Conservation (phyloP, 2,888 invertebrate genomes). For the Priocnemis perturbator region DNA sequence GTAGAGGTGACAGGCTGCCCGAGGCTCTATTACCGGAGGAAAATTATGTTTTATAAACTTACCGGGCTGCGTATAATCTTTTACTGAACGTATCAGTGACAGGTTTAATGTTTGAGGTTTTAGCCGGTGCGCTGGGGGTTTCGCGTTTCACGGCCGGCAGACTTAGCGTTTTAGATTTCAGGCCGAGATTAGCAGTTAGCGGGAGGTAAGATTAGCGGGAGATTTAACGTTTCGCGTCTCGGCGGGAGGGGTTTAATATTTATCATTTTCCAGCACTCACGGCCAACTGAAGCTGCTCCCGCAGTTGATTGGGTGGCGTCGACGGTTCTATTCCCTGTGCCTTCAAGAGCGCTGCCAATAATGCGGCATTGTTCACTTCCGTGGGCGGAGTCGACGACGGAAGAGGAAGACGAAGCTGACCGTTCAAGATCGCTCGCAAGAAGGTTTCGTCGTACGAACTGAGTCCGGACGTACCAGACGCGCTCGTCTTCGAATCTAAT, state of each 20-base stretch:
- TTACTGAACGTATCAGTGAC: no score
- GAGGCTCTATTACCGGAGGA: slow-evolving; percentile 70
- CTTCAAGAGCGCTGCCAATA: slow-evolving; percentile 83
- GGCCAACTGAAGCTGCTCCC: slow-evolving; percentile 78
- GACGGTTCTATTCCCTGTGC: slow-evolving; percentile 84
- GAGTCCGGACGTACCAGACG: background rate
- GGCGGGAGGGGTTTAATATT: no score
- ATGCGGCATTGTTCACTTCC: slow-evolving; percentile 82
- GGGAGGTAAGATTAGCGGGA: no score
- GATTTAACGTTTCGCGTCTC: no score
- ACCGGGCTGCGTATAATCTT: no score
- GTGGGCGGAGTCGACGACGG: slow-evolving; percentile 60
- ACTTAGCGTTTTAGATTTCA: no score
- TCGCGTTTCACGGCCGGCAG: no score
- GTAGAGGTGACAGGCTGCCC: slow-evolving; percentile 34
- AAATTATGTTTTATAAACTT: slow-evolving; percentile 4
- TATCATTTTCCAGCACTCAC: slow-evolving; percentile 73
- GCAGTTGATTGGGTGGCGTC: slow-evolving; percentile 79
- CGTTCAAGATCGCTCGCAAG: slow-evolving; percentile 61
- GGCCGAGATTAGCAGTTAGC: no score
- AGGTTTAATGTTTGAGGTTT: no score
- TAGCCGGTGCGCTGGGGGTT: no score
- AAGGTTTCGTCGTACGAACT: slow-evolving; percentile 63
- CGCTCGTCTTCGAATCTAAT: background rate
- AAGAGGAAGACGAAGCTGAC: slow-evolving; percentile 57